Conservation (phyloP, 1,140 invertebrate species). For the Zelostemma sp. region DNA sequence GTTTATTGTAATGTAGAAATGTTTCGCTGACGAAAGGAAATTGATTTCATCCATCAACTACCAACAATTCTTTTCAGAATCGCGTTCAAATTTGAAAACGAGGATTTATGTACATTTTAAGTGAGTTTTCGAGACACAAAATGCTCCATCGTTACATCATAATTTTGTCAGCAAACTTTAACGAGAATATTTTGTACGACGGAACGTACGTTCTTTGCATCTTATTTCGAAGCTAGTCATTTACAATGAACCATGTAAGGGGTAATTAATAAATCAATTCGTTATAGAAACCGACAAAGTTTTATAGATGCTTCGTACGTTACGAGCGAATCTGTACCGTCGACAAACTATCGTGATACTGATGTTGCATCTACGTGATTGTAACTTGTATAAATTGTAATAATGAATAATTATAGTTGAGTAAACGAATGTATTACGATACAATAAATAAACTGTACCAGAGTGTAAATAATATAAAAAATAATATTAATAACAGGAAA, state of each 20-base stretch:
- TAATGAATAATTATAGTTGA: constrained; percentile 30
- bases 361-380: constrained; percentile 4
- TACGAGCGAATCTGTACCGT: constrained; percentile 10
- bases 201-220: constrained; percentile 32
- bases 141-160: too few relatives aligned
- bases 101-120: constrained; percentile 19
- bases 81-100: constrained; percentile 3
- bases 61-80: constrained; percentile 3
- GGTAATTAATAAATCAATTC: constrained; percentile 4
- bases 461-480: constrained; percentile 46
- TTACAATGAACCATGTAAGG: constrained; percentile 25
- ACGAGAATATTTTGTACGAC: too few relatives aligned
- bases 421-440: constrained; percentile 33
- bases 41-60: constrained; percentile 15
- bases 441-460: constrained; percentile 28
- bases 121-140: too few relatives aligned
- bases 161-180: too few relatives aligned
- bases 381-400: constrained; percentile 45
- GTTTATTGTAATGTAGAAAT: constrained; percentile 36
- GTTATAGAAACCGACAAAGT: constrained; percentile 18
- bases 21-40: constrained; percentile 5
- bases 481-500: constrained; percentile 35
- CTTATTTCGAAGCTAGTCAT: constrained; percentile 42
- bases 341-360: constrained; percentile 18
- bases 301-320: constrained; percentile 41